Evolutionary conservation across 2,888 invertebrate genomes (phyloP).

Genomic region (Atrina japonica): DNA sequence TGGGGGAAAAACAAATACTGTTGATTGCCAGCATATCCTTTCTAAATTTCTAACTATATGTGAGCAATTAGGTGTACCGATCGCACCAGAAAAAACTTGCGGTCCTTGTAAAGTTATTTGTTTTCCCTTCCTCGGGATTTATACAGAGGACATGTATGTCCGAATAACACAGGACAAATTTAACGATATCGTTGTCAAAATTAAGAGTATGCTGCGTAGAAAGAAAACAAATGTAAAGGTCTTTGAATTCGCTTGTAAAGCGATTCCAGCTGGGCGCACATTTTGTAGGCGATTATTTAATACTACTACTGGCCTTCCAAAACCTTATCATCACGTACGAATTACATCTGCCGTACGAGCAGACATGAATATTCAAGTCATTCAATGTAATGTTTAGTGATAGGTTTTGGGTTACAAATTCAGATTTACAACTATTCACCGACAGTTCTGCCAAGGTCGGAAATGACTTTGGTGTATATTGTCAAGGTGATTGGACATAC

Average conservation of each 20-base stretch:
- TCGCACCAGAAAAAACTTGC: constrained; percentile 2
- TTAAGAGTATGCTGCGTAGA: too few relatives aligned
- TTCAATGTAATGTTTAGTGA: neutral
- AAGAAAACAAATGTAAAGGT: too few relatives aligned
- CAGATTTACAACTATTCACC: constrained; percentile 5
- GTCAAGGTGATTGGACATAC: neutral
- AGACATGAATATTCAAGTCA: neutral
- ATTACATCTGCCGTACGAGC: too few relatives aligned
- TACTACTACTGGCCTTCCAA: neutral
- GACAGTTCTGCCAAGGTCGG: neutral
- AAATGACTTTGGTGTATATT: constrained; percentile 1
- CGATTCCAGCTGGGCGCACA: neutral
- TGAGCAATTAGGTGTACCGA: neutral
- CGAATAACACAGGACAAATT: too few relatives aligned
- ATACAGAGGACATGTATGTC: too few relatives aligned
- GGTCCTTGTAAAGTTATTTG: neutral
- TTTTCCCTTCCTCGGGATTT: too few relatives aligned
- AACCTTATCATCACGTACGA: neutral
- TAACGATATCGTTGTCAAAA: too few relatives aligned
- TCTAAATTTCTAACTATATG: too few relatives aligned
- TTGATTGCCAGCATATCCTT: too few relatives aligned
- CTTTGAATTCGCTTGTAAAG: neutral
- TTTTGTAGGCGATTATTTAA: constrained; percentile 1
- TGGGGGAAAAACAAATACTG: too few relatives aligned
- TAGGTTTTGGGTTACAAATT: neutral